Evolutionary conservation across 2,797 vertebrate genomes (phyloP), one percentile per base, ranked within the genome.

Genomic region (Acridotheres tristis): DNA sequence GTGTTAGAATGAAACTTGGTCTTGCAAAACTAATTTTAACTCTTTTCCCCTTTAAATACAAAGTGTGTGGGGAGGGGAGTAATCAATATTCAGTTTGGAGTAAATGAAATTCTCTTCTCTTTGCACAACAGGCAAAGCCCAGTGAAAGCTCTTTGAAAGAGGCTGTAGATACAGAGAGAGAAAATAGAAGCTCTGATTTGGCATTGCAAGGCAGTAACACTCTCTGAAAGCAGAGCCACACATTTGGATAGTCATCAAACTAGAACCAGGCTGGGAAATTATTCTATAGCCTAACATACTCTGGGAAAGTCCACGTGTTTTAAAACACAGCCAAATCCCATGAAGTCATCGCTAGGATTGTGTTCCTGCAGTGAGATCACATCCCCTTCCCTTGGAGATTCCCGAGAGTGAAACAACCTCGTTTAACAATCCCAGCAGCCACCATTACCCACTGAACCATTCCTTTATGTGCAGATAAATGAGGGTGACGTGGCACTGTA

Each of bases 401-500:
- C 23, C 0, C 9, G 19, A 50, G 13, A 29, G 1, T 1, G 21
- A 36, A 77, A 30, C 1, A 40, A 16, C 18, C 20, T 21, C 29
- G 32, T 7, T 21, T 9, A 40, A 42, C n/a, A 42, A 4, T 12
- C 20, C 59, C 72, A 87, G 21, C 55, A 62, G 7, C 16, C 51
- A 21, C 13, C 3, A 43, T 30, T 20, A 29, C 1, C 16, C 38
- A 26, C 10, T 9, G 16, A 66, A 63, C 19, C 8, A 15, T 8
- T 38, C 20, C 20, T 65, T 30, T 40, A 21, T 23, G 5, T 30
- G 67, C 6, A 43, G 66, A 10, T 40, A 32, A 80, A 48, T 14
- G 5, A 66, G 48, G n/a, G 73, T 17, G 59, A 59, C 13, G 9
- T 1, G 16, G 34, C 90, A 96, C 45, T 2, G 48, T 97, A 99